Evolutionary conservation across 2,797 vertebrate genomes (phyloP).

Genomic region (Eulemur rubriventer): DNA sequence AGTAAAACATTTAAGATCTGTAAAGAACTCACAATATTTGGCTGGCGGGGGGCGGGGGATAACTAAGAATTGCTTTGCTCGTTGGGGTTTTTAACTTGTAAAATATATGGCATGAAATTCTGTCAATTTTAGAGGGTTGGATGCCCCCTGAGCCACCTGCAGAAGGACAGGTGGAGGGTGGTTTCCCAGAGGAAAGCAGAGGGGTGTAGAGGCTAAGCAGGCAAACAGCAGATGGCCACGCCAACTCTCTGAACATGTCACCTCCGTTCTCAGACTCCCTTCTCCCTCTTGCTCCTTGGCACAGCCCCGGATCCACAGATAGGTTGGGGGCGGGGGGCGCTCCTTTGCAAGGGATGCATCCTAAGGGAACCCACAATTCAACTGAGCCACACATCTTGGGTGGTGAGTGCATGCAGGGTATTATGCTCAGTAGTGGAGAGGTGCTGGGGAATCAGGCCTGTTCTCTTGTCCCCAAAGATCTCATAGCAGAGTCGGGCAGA

Average conservation of each 20-base stretch:
- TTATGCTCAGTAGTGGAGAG: neutral
- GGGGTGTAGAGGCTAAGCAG: neutral
- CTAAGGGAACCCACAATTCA: neutral
- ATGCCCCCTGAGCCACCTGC: neutral
- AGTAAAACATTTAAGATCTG: neutral
- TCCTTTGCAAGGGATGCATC: neutral
- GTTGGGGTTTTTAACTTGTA: neutral
- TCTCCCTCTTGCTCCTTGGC: neutral
- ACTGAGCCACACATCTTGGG: neutral
- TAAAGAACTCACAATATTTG: neutral
- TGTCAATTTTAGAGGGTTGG: neutral
- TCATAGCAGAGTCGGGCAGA: neutral
- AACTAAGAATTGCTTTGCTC: neutral
- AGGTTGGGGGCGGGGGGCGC: no score
- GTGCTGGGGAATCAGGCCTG: neutral
- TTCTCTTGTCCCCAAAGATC: neutral
- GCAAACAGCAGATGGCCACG: neutral
- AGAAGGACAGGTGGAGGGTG: neutral
- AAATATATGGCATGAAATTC: neutral
- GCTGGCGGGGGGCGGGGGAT: neutral
- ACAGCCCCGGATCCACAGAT: neutral
- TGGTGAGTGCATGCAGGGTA: neutral
- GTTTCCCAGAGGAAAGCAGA: neutral
- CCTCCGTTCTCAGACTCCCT: neutral
- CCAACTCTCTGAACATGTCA: neutral